Base-by-base conservation (phyloP, 92 coral and sea anemone genomes). In the Scolanthus callimorphus region DNA sequence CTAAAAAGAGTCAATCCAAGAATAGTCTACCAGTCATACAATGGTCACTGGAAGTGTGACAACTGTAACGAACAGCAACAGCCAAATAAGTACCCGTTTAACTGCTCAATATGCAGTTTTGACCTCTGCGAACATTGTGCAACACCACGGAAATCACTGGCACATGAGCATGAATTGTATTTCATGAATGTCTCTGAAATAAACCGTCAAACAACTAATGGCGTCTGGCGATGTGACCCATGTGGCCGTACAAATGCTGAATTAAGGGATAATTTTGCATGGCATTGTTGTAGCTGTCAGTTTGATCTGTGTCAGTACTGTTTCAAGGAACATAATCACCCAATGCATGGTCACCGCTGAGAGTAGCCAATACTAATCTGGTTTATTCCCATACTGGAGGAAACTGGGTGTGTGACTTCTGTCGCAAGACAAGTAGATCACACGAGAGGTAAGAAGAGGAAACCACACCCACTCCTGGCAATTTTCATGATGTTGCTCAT, bases 331-430 rank as follows among this genome's bases (percentile, higher is more conserved):
- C 49, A 49, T 25, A 63, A 48, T 19, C 88, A 79, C 51, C 92
- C 86, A 25, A 59, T 92, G 45, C 98, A 92, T 30, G 3, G n/a
- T 17, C 98, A 92, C 70, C 49, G n/a, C 63, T 92, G 12, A 51
- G 50, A 38, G 60, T 81, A 17, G 83, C 83, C 17, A 78, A 88
- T 55, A 90, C 89, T 6, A 22, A 27, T 3, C 60, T 78, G 24
- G 56, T 78, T 9, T 92, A 92, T 22, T 55, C 74, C 15, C 76
- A 57, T 13, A 72, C 90, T 23, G 28, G 46, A 23, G 98, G 96
- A 0, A 67, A 55, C 17, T 92, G 98, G 98, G 61, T 57, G 26
- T 92, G 98, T 63, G 98, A 92, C 47, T 34, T 80, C 25, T 92
- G 98, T 78, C 64, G 82, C 3, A 29, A 26, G 17, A 74, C 70